These are phyloP conservation scores for Garra rufa DNA, from an alignment of 2,113 vertebrate species.

Conservation along the genomic window DNA sequence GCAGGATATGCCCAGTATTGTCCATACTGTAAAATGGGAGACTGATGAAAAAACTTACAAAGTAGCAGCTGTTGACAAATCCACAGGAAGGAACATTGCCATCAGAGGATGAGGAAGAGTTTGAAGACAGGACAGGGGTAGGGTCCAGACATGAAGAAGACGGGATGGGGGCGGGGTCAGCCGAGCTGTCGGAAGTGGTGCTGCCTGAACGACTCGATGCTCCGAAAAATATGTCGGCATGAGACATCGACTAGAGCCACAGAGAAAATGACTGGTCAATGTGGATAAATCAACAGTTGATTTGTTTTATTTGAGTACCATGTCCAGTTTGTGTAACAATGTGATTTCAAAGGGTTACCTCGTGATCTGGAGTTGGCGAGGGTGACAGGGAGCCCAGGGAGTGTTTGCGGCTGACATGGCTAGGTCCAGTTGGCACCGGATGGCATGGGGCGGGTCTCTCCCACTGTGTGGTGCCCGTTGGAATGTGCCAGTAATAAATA, in stretches of 20 bases:
- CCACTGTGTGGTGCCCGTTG: constrained; percentile 97
- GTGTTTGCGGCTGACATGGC: constrained; percentile 75
- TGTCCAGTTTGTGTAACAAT: not conserved
- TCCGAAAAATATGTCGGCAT: constrained; percentile 74
- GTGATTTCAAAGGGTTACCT: constrained; percentile 66
- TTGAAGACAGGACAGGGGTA: constrained; percentile 49
- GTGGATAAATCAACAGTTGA: not conserved
- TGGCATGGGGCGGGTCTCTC: constrained; percentile 83
- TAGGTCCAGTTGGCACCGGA: constrained; percentile 69
- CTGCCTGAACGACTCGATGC: constrained; percentile 72
- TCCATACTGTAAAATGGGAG: not conserved
- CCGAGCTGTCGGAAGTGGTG: constrained; percentile 74
- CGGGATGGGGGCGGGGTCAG: constrained; percentile 65
- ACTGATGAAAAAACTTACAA: constrained; percentile 68
- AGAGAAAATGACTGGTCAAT: not conserved
- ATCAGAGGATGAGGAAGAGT: constrained; percentile 63
- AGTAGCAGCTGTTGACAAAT: constrained; percentile 83
- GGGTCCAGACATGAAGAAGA: constrained; percentile 59
- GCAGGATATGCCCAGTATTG: constrained; percentile 2
- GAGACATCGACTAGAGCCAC: constrained; percentile 31
- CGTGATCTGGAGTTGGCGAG: constrained; percentile 90
- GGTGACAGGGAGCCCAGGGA: constrained; percentile 88
- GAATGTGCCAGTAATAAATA: constrained; percentile 98
- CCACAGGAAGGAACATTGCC: constrained; percentile 72
- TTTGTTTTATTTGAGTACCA: not conserved